A percentile compares a stretch with the other conserved stretches of the same genome.
Evolutionary conservation across 2,888 invertebrate species (phyloP).

Genomic region (Drosophila pseudotalamancana): DNA sequence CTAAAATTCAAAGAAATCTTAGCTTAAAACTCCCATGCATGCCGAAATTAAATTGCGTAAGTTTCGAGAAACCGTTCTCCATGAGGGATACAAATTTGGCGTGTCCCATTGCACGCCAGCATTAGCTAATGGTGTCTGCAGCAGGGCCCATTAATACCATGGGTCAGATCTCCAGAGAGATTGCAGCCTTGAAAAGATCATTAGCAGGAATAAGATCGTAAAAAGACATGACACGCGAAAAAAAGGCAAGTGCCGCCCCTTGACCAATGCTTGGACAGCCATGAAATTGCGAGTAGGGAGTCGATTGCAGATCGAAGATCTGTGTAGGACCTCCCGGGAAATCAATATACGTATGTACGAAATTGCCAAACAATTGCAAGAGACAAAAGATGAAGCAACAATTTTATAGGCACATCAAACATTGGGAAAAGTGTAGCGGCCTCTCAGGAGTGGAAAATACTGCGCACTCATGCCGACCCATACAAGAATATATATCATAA

Average conservation of each 20-base stretch:
- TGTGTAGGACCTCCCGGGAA: constrained; percentile 66
- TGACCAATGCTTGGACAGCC: constrained; percentile 54
- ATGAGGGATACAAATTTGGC: constrained; percentile 5
- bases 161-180: constrained; percentile 13
- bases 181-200: constrained; percentile 59
- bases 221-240: constrained; percentile 73
- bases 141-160: constrained; percentile 37
- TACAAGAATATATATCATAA: constrained; percentile 63
- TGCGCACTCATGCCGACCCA: constrained; percentile 63
- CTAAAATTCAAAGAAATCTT: constrained; percentile 1
- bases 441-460: constrained; percentile 51
- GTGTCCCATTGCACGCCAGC: constrained; percentile 22
- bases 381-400: constrained; percentile 56
- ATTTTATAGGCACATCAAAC: constrained; percentile 69
- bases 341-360: constrained; percentile 57
- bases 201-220: constrained; percentile 77
- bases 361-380: constrained; percentile 74
- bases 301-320: constrained; percentile 14
- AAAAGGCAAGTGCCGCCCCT: constrained; percentile 66
- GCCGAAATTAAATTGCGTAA: constrained; percentile 40
- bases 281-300: constrained; percentile 62
- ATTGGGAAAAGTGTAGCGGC: constrained; percentile 37
- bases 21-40: not conserved
- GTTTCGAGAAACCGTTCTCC: constrained; percentile 33
- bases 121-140: constrained; percentile 48